Evolutionary conservation across 1,140 invertebrate genomes (phyloP).

Genomic region (Aphis craccivora): DNA sequence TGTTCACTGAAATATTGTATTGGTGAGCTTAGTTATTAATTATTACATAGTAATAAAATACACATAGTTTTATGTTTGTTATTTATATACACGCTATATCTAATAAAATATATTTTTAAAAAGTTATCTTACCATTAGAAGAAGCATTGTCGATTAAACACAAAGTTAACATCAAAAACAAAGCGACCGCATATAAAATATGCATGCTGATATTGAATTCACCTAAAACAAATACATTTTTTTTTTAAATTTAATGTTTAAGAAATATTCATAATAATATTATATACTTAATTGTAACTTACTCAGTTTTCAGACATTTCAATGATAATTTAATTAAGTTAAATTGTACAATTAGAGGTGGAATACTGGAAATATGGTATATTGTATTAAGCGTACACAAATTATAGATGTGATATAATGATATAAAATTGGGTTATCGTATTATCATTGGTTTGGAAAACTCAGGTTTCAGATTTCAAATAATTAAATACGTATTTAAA

Average conservation of each 20-base stretch:
- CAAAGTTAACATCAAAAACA: neutral
- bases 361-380: no score
- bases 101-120: no score
- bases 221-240: constrained; percentile 21
- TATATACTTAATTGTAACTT: neutral
- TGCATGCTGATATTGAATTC: constrained; percentile 37
- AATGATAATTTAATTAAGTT: no score
- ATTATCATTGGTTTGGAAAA: neutral
- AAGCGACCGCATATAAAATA: neutral
- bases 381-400: no score
- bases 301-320: neutral
- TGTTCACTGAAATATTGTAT: neutral
- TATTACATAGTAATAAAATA: neutral
- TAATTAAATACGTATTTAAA: neutral
- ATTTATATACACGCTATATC: neutral
- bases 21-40: neutral
- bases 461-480: neutral
- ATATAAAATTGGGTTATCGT: no score
- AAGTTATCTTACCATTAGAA: constrained; percentile 40
- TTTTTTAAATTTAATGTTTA: neutral
- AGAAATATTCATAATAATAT: neutral
- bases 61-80: neutral
- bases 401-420: no score
- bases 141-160: neutral
- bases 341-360: no score